These are phyloP conservation scores for Tribolium castaneum DNA, from an alignment of 1,140 invertebrate genomes.

Conservation along the genomic window DNA sequence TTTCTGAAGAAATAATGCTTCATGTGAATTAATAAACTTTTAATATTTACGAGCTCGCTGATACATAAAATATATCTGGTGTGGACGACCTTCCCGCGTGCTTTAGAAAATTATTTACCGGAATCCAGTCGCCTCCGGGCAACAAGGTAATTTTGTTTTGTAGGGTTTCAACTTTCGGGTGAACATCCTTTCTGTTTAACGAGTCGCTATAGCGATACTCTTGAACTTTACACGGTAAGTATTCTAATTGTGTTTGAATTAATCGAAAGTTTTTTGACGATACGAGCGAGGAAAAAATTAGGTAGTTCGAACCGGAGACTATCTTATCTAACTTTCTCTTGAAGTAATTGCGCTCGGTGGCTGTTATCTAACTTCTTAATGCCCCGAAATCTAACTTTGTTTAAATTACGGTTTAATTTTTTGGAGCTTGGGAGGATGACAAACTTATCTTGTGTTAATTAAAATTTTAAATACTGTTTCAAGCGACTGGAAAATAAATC, in stretches of 20 bases:
- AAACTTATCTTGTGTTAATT: background rate
- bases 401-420: background rate
- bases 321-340: constrained; percentile 17
- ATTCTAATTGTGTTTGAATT: constrained; percentile 28
- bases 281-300: background rate
- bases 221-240: constrained; percentile 6
- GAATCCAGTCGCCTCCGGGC: background rate
- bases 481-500: background rate
- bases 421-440: background rate
- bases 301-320: background rate
- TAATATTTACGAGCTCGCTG: background rate
- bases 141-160: constrained; percentile 13
- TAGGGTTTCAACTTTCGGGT: constrained; percentile 22
- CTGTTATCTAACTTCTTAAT: constrained; percentile 5
- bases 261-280: background rate
- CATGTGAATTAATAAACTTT: background rate
- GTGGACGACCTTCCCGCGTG: background rate
- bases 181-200: constrained; percentile 28
- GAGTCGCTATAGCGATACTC: background rate
- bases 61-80: background rate
- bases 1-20: too few relatives aligned
- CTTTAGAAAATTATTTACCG: constrained; percentile 21
- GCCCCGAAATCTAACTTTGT: constrained; percentile 1
- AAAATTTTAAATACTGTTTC: too few relatives aligned
- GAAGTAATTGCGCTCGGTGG: constrained; percentile 7